Base-by-base conservation (phyloP, 2,797 vertebrate genomes). In the Pangasius macronema region DNA sequence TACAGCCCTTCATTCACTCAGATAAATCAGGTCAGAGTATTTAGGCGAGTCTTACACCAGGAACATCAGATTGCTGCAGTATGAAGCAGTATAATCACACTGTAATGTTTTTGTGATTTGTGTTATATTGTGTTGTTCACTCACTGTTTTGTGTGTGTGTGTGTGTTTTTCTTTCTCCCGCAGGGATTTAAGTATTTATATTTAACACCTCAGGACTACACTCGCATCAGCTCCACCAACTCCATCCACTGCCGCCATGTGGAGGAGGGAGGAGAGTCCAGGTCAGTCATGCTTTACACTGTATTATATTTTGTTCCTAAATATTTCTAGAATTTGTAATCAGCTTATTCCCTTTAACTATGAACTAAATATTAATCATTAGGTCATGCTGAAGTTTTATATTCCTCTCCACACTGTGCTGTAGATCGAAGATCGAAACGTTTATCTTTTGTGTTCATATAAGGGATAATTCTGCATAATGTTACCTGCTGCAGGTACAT, bases 241-340 rank as follows among this genome's bases (percentile, higher is more conserved):
- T 98, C 98, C 1, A 97, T 99, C 91, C 96, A 99, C 84, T 99
- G 98, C 84, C 98, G 99, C 70, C 98, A 99, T 0, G 97, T 99
- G 92, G 98, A 99, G 86, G 98, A 99, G 73, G 97, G 96, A 87
- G 98, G 98, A 90, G 98, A 99, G 93, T 99, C 98, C 76, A 97
- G 98, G 98, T 99, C 36, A 22, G 55, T 59, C 10, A 8, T 4
- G 22, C 5, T 5, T 18, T 63, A 61, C 4, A 46, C 80, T 4
- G 36, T 14, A 24, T 24, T 22, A 55, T 20, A 33, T 9, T 5
- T 5, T 36, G 46, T 46, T 42, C 20, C 4, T 36, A 68, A 18
- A 49, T 75, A 6, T 5, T 49, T 51, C 13, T 53, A 53, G 27
- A 77, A 20, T 53, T 77, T 8, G 3, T 55, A 53, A 33, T 1